Evolutionary conservation across 2,888 invertebrate genomes (phyloP).

Genomic region (Tenthredo livida): DNA sequence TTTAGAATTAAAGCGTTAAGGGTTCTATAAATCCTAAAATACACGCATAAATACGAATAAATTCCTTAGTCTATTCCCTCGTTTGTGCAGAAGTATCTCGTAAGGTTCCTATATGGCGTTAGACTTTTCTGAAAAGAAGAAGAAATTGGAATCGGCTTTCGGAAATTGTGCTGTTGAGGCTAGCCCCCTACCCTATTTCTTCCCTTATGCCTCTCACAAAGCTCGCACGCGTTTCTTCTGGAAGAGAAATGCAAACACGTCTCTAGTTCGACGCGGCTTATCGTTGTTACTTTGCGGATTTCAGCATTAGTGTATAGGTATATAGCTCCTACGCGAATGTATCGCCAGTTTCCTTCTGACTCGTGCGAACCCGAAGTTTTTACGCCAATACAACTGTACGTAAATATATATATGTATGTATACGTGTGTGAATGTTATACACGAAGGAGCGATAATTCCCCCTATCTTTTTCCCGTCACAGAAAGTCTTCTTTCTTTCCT

Average conservation of each 20-base stretch:
- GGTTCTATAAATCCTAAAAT: background rate
- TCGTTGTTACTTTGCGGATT: conserved; percentile 50
- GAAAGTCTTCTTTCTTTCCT: background rate
- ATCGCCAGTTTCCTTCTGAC: background rate
- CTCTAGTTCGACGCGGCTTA: conserved; percentile 43
- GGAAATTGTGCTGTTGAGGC: conserved; percentile 68
- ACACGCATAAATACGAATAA: background rate
- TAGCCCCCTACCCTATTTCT: background rate
- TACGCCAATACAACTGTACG: background rate
- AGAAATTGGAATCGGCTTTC: conserved; percentile 77
- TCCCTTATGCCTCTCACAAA: background rate
- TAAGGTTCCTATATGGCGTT: background rate
- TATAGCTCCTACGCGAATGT: background rate
- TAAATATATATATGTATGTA: background rate
- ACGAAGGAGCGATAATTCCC: background rate
- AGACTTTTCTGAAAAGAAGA: conserved; percentile 67
- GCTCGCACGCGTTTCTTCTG: conserved; percentile 7
- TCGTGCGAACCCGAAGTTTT: conserved; percentile 11
- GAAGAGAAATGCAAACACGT: conserved; percentile 44
- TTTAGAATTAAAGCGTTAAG: background rate
- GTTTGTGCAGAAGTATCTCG: conserved; percentile 3
- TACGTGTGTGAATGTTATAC: background rate
- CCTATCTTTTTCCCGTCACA: background rate
- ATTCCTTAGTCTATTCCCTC: background rate
- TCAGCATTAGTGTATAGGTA: background rate